Percentiles rank a stretch among this genome's conserved stretches.
Evolutionary conservation across 2,113 vertebrate species (phyloP).

Genomic region (Periophthalmodon schlosseri): DNA sequence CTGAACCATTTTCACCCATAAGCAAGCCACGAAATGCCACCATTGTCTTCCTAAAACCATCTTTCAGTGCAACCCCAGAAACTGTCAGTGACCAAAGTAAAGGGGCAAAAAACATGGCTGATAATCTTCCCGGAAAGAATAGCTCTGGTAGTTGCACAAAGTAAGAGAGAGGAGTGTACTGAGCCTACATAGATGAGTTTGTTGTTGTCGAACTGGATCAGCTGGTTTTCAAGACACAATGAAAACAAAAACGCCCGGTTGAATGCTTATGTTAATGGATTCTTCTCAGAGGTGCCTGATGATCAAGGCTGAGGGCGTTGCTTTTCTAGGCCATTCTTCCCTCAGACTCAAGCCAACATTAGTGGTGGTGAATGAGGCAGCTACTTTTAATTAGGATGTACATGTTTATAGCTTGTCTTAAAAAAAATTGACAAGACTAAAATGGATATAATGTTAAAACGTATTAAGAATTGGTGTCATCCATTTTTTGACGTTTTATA

Average conservation of each 20-base stretch:
- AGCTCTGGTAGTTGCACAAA: not conserved
- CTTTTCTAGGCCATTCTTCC: slow-evolving; percentile 12
- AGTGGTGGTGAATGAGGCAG: slow-evolving; percentile 1
- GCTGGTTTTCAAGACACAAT: slow-evolving; percentile 37
- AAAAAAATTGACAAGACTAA: not conserved
- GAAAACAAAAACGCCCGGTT: slow-evolving; percentile 28
- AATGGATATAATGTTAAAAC: not conserved
- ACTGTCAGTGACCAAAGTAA: not conserved
- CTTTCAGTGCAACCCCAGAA: not conserved
- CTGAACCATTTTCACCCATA: slow-evolving; percentile 2
- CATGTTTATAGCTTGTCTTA: not conserved
- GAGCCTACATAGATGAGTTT: not conserved
- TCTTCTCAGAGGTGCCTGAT: slow-evolving; percentile 11
- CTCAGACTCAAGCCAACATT: not conserved
- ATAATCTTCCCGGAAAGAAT: not conserved
- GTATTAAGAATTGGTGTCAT: not conserved
- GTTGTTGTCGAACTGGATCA: slow-evolving; percentile 36
- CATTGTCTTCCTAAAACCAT: slow-evolving; percentile 7
- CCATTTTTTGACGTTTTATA: not conserved
- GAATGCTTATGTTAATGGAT: slow-evolving; percentile 22
- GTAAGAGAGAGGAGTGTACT: not conserved
- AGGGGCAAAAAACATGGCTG: not conserved
- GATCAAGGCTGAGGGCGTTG: not conserved
- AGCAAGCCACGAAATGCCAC: not conserved
- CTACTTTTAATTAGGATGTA: not conserved